Conservation (phyloP, 2,113 vertebrate genomes). For the zebrafish (Danio rerio) region GRCz12tu NC_133188.1:17838001-17838500, state of each 20-base stretch:
- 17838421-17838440: too few species aligned
- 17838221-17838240: slow-evolving; percentile 41
- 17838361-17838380: not conserved
- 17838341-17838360: not conserved
- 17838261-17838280: slow-evolving; percentile 21
- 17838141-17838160: slow-evolving; percentile 35
- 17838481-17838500: too few species aligned
- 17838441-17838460: too few species aligned
- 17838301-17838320: slow-evolving; percentile 20
- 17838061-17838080: slow-evolving; percentile 40
- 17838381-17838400: not conserved
- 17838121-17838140: slow-evolving; percentile 36
- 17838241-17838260: slow-evolving; percentile 31
- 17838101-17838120: slow-evolving; percentile 36
- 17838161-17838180: slow-evolving; percentile 45
- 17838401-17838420: too few species aligned
- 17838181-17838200: slow-evolving; percentile 28
- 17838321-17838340: not conserved
- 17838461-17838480: too few species aligned
- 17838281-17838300: slow-evolving; percentile 10
- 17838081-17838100: slow-evolving; percentile 26
- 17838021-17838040: slow-evolving; percentile 26
- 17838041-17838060: slow-evolving; percentile 29
- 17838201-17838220: slow-evolving; percentile 30
- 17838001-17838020: slow-evolving; percentile 10